These are phyloP conservation scores for Callosobruchus maculatus DNA, from an alignment of 2,888 invertebrate species.

Conservation along the genomic window DNA sequence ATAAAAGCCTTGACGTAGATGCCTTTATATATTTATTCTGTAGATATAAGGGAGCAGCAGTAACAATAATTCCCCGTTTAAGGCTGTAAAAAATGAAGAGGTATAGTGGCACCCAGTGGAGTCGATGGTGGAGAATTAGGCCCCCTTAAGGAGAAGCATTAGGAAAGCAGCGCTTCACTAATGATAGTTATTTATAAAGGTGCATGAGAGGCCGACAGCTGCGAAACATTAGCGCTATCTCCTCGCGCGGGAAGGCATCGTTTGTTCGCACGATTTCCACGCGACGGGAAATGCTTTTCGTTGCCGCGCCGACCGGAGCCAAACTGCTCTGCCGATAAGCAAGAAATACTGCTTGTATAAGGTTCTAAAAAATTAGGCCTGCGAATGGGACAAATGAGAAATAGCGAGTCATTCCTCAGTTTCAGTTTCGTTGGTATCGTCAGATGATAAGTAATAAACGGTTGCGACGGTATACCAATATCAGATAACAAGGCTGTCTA, in stretches of 20 bases:
- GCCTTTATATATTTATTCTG: neutral
- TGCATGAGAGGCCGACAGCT: conserved; percentile 41
- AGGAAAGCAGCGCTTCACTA: conserved; percentile 19
- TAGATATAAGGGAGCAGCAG: neutral
- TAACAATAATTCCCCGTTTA: neutral
- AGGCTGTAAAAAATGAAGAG: neutral
- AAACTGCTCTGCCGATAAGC: neutral
- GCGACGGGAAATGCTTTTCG: neutral
- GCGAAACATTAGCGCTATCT: conserved; percentile 42
- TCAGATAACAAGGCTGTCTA: too few species aligned
- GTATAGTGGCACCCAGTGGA: neutral
- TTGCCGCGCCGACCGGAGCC: neutral
- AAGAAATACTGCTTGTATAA: neutral
- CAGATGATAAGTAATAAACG: too few species aligned
- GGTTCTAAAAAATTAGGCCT: too few species aligned
- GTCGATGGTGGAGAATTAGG: neutral
- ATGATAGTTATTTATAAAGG: conserved; percentile 46
- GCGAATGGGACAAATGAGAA: too few species aligned
- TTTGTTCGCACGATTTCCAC: neutral
- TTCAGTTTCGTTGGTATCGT: too few species aligned
- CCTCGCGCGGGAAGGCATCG: conserved; percentile 15
- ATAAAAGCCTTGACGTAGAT: neutral
- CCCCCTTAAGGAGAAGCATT: neutral
- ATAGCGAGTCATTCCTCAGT: too few species aligned
- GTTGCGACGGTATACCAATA: too few species aligned